Conservation (phyloP, 1,140 invertebrate genomes). For the Bathynomus jamesi region DNA sequence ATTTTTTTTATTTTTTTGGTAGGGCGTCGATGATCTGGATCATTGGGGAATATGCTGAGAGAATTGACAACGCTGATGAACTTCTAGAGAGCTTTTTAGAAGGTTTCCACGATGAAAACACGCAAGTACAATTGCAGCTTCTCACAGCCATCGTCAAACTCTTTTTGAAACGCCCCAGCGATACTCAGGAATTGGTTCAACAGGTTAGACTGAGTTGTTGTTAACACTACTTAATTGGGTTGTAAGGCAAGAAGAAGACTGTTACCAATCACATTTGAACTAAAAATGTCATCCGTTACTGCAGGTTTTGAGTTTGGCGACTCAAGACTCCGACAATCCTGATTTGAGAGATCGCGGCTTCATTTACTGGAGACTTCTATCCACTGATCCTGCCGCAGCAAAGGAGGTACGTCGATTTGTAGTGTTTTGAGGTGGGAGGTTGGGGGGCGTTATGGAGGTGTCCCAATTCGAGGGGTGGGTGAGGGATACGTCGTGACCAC, state of each 20-base stretch:
- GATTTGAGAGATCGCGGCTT: conserved; percentile 97
- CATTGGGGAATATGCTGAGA: conserved; percentile 97
- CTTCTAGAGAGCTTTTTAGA: conserved; percentile 96
- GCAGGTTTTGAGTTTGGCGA: conserved; percentile 37
- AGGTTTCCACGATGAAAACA: conserved; percentile 99
- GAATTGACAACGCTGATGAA: conserved; percentile 99
- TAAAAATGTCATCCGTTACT: neutral
- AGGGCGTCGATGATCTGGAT: conserved; percentile 99
- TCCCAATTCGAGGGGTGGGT: too few species aligned
- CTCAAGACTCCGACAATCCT: conserved; percentile 99
- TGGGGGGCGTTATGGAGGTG: too few species aligned
- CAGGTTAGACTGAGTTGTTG: conserved; percentile 44
- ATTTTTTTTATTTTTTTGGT: conserved; percentile 15
- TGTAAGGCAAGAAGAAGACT: too few species aligned
- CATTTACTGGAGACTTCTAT: conserved; percentile 98
- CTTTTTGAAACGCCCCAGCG: conserved; percentile 93
- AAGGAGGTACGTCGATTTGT: conserved; percentile 68
- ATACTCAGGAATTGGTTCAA: conserved; percentile 97
- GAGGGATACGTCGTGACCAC: too few species aligned
- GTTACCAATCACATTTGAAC: neutral
- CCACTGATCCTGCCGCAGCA: conserved; percentile 95
- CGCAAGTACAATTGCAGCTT: conserved; percentile 94
- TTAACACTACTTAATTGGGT: too few species aligned
- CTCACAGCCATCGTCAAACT: conserved; percentile 97
- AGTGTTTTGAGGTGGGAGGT: too few species aligned